Percentiles rank a stretch among this genome's conserved stretches.
These are phyloP conservation scores for Gymnocypris eckloni DNA, from an alignment of 2,797 vertebrate genomes.

Conservation along the genomic window DNA sequence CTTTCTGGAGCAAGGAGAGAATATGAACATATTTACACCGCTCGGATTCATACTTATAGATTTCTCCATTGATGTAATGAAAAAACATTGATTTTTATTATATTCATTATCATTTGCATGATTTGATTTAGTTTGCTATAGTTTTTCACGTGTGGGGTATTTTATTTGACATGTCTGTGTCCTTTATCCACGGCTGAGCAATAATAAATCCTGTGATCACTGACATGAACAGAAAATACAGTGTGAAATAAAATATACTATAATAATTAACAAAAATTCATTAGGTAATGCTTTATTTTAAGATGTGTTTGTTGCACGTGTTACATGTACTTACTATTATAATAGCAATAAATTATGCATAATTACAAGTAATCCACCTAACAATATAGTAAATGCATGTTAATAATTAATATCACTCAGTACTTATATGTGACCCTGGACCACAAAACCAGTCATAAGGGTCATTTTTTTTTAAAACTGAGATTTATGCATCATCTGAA, in stretches of 20 bases:
- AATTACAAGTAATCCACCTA: not conserved
- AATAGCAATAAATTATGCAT: not conserved
- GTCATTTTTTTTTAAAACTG: too few relatives aligned
- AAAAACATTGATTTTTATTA: not conserved
- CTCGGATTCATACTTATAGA: not conserved
- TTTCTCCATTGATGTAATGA: not conserved
- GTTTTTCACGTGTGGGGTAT: not conserved
- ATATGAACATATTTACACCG: not conserved
- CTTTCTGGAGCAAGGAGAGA: not conserved
- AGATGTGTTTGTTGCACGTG: not conserved
- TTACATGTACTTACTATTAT: not conserved
- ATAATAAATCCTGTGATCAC: not conserved
- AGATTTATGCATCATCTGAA: too few relatives aligned
- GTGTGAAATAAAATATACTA: not conserved
- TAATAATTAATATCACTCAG: too few relatives aligned
- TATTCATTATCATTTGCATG: not conserved
- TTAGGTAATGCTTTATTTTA: not conserved
- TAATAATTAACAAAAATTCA: not conserved
- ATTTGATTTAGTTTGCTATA: not conserved
- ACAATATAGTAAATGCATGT: not conserved
- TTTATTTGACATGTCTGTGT: not conserved
- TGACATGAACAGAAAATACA: not conserved
- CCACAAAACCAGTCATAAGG: too few relatives aligned
- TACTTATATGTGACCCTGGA: too few relatives aligned
- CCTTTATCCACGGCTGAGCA: not conserved